Evolutionary conservation across 2,888 invertebrate species (phyloP), one percentile per base, ranked within the genome.

Genomic region (Cryptosula pallasiana): DNA sequence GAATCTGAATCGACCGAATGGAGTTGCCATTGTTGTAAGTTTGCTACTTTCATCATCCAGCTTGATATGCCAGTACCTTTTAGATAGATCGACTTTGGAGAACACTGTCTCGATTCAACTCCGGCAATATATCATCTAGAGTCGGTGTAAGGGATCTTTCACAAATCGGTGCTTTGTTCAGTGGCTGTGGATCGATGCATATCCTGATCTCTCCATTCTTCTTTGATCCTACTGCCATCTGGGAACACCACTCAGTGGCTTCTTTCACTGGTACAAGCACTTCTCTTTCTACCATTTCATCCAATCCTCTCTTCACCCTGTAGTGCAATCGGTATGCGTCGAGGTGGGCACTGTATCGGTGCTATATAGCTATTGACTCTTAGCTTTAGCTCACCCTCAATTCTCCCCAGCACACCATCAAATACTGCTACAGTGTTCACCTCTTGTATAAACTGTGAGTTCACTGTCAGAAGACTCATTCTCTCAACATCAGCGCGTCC

Each of bases 101-200:
- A 73, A 73, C 34, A 29, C 35, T 27, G n/a, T 55, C 36, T 2
- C 73, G 32, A 1, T 34, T n/a, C 5, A 77, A 58, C 55, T 74
- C 74, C 25, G 76, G 77, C 25, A 77, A 45, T 0, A 77, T 72
- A 71, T 78, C 77, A 35, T 78, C 76, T 23, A 78, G 54, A 0
- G 74, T 29, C 25, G 73, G 73, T 25, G 73, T 32, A 69, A 16
- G 45, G 27, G 36, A 55, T 29, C 63, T 58, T 35, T 73, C 73
- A 23, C 73, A 16, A 54, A 73, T 69, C n/a, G 63, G 29, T 1
- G 71, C 71, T 32, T 72, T n/a, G 72, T 71, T 72, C 45, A 71
- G 36, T 9, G 75, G 69, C 57, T 77, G 75, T 2, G 75, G 77
- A 71, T 77, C 75, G 29, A 76, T 73, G 57, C 75, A 76, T 13